Conservation (phyloP, 1,140 invertebrate genomes). For the Triops longicaudatus region DNA sequence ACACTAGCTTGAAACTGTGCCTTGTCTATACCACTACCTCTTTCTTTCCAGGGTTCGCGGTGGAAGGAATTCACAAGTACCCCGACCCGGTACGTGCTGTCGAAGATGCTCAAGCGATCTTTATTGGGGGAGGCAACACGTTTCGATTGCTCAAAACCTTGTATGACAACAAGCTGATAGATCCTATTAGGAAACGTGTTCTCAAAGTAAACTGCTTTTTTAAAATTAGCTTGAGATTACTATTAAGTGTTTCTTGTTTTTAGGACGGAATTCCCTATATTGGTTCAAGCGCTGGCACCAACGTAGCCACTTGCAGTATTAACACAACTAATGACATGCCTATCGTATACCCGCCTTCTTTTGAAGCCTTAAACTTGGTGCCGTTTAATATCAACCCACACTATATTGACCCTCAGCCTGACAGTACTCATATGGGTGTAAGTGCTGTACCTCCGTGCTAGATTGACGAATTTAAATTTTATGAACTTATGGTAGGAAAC, state of each 20-base stretch:
- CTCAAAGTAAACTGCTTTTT: conserved; percentile 38
- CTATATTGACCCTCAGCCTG: conserved; percentile 56
- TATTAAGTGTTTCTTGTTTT: conserved; percentile 30
- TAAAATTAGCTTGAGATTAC: background rate
- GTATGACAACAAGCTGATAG: conserved; percentile 58
- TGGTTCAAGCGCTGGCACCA: conserved; percentile 71
- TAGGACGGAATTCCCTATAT: conserved; percentile 61
- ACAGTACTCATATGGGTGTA: conserved; percentile 62
- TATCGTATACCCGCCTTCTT: conserved; percentile 63
- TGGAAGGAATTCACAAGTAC: conserved; percentile 54
- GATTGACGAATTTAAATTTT: conserved; percentile 22
- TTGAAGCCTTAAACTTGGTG: conserved; percentile 61
- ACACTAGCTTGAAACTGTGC: conserved; percentile 21
- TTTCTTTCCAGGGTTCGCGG: conserved; percentile 42
- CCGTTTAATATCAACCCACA: conserved; percentile 82
- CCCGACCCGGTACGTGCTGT: conserved; percentile 48
- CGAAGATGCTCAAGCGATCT: conserved; percentile 56
- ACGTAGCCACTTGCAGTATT: conserved; percentile 68
- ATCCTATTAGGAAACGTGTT: conserved; percentile 53
- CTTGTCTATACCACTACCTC: conserved; percentile 29
- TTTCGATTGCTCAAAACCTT: conserved; percentile 60
- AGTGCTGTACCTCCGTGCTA: conserved; percentile 33
- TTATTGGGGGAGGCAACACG: conserved; percentile 70
- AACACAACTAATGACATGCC: conserved; percentile 80
- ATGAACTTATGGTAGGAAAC: conserved; percentile 43